Percentiles rank a stretch among this genome's conserved stretches.
These are phyloP conservation scores for Meda fulgida DNA, from an alignment of 2,797 vertebrate genomes.

Conservation along the genomic window DNA sequence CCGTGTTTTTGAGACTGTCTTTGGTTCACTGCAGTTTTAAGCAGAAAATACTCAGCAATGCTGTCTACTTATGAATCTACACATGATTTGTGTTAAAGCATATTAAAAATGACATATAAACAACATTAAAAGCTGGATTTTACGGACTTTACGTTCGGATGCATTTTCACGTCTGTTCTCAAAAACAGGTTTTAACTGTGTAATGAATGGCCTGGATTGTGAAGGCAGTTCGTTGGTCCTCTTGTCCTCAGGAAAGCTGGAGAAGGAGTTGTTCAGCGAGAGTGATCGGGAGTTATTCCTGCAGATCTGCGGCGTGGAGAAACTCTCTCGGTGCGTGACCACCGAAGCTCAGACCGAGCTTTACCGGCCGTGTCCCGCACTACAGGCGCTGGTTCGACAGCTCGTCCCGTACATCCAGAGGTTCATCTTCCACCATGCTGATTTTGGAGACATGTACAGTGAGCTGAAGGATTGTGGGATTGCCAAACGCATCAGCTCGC, in stretches of 20 bases:
- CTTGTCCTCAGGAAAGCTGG: constrained; percentile 44
- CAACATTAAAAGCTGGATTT: too few relatives aligned
- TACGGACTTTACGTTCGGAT: not conserved
- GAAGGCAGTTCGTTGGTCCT: not conserved
- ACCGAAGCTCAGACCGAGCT: constrained; percentile 71
- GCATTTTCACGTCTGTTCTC: too few relatives aligned
- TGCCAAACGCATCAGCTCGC: constrained; percentile 67
- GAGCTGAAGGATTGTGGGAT: constrained; percentile 72
- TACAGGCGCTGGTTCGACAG: constrained; percentile 74
- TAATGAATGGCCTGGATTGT: not conserved
- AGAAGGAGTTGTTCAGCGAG: constrained; percentile 68
- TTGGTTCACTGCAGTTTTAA: too few relatives aligned
- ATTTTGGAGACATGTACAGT: constrained; percentile 69
- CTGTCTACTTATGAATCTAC: too few relatives aligned
- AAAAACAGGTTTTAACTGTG: too few relatives aligned
- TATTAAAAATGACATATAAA: too few relatives aligned
- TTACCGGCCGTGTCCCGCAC: constrained; percentile 70
- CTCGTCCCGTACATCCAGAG: constrained; percentile 79
- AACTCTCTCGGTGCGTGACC: constrained; percentile 73
- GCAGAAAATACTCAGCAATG: too few relatives aligned
- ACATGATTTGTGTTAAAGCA: too few relatives aligned
- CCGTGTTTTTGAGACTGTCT: too few relatives aligned
- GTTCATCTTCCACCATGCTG: constrained; percentile 75
- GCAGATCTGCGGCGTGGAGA: constrained; percentile 75
- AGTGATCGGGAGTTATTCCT: constrained; percentile 73